Base-by-base conservation (phyloP, 2,113 vertebrate species). In the Paralichthys olivaceus region DNA sequence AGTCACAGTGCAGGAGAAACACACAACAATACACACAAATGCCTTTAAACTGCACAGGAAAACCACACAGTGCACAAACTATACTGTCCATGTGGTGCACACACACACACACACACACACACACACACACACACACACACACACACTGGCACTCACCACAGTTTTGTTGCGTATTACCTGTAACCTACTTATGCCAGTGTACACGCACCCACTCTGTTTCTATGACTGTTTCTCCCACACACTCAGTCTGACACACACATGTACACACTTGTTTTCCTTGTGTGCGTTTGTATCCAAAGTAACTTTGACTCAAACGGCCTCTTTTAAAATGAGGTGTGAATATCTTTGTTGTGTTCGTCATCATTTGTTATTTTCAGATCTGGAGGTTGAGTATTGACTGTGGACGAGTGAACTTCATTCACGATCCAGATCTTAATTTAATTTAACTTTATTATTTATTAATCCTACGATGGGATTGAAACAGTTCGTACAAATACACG, bases 191-290 rank as follows among this genome's bases (percentile, higher is more conserved):
- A 69, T 81, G 69, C 59, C 66, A 71, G 7, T 47, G 29, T 54
- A 22, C 77, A 29, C 49, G 70, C 86, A 29, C 49, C 82, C 87
- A 85, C 86, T 83, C 78, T 62, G 40, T 55, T 79, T 64, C 63
- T 81, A 81, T 83, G 81, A 85, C 78, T 62, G 40, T 55, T 79
- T 64, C 63, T 81, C 83, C 85, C 83, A 85, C 88, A 81, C 81
- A 23, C 43, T 61, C 68, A 45, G 37, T 49, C 58, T 28, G 51
- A 83, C 71, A 77, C 73, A 74, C 25, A 22, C 78, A 65, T 37
- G 13, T 6, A 58, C 58, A 51, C 69, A n/a, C 49, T n/a, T 51
- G 7, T 51, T n/a, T n/a, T 51, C 49, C 7, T 0, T 22, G 45
- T 49, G 45, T 49, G 45, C 19, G 17, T 49, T 2, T 11, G 40